These are phyloP conservation scores for Pantherophis guttatus DNA, from an alignment of 2,113 vertebrate genomes.

Conservation along the genomic window DNA sequence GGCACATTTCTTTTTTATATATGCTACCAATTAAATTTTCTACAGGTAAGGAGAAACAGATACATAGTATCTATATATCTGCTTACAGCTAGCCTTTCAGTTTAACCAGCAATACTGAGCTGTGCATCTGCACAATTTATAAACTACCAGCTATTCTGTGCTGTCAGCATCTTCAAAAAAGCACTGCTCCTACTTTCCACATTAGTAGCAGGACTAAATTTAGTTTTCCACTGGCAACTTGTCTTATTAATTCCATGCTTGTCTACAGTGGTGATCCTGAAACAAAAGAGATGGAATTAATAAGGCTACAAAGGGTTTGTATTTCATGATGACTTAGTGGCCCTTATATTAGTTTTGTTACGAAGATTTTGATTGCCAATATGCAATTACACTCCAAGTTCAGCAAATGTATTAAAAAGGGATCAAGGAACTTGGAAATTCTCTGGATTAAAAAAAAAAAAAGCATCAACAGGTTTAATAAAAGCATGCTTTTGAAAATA, in stretches of 20 bases:
- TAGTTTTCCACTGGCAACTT: neutral
- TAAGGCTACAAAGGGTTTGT: neutral
- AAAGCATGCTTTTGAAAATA: neutral
- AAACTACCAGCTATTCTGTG: neutral
- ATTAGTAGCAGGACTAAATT: neutral
- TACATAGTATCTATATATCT: neutral
- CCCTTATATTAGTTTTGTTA: neutral
- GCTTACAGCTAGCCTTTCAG: neutral
- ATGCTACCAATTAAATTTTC: neutral
- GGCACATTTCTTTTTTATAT: neutral
- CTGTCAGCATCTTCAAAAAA: neutral
- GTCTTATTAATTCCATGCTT: neutral
- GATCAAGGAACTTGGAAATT: neutral
- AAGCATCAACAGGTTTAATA: constrained; percentile 3
- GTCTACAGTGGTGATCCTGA: neutral
- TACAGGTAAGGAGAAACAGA: neutral
- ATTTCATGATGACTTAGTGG: neutral
- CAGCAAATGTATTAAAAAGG: neutral
- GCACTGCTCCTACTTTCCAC: neutral
- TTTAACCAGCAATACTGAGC: neutral
- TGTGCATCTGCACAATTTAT: neutral
- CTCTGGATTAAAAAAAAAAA: neutral
- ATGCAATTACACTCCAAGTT: neutral
- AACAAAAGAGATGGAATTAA: neutral
- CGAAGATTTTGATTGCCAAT: constrained; percentile 53